phyloP scores from a whole-genome alignment of 1,140 invertebrate species.

The Eupeodes corollae region DNA sequence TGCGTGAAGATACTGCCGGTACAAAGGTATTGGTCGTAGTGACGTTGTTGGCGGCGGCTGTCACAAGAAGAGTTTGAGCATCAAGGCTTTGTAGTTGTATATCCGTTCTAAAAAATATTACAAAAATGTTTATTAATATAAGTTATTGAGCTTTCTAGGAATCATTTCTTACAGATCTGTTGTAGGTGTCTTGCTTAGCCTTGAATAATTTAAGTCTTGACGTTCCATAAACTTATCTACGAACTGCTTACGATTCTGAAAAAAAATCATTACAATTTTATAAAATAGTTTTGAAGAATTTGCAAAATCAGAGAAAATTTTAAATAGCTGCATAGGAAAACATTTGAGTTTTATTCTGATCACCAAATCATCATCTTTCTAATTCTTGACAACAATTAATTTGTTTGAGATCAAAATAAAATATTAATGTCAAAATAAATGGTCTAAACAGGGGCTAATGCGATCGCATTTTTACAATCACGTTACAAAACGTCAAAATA shows the following conservation, averaged over 20 bases:
- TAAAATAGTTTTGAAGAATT: no score
- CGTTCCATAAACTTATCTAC: background rate
- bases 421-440: no score
- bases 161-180: background rate
- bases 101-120: conserved; percentile 11
- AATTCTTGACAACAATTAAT: no score
- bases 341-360: no score
- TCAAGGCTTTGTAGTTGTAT: conserved; percentile 31
- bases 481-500: no score
- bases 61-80: conserved; percentile 22
- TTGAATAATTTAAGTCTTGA: background rate
- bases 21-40: conserved; percentile 12
- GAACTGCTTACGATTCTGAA: background rate
- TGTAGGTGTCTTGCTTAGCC: background rate
- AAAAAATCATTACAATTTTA: no score
- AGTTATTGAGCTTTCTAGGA: background rate
- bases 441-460: no score
- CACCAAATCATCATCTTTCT: no score
- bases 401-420: no score
- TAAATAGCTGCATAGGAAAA: no score
- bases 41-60: conserved; percentile 9
- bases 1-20: conserved; percentile 14
- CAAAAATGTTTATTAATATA: background rate
- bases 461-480: no score
- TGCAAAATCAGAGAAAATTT: no score